phyloP scores from a whole-genome alignment of 35 echinoderm and acorn worm genomes.

The Ophiothrix spiculata region DNA sequence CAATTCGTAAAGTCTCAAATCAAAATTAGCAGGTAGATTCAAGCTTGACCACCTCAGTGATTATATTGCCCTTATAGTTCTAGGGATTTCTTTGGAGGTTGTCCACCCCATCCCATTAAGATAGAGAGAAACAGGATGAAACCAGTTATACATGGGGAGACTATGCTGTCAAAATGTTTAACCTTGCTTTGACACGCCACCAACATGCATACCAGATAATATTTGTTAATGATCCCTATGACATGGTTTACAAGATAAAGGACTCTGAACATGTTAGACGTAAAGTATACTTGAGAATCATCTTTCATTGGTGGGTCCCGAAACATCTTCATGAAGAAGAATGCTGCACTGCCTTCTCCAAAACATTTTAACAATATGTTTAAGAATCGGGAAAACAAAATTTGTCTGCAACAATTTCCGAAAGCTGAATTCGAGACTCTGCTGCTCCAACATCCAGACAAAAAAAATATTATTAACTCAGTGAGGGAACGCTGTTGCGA shows the following conservation, averaged over 20 bases:
- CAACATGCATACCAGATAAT: constrained; percentile 16
- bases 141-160: constrained; percentile 11
- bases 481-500: no score
- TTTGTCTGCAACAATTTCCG: no score
- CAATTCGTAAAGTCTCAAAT: constrained; percentile 10
- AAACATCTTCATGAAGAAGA: constrained; percentile 16
- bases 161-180: constrained; percentile 11
- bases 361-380: no score
- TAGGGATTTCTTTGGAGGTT: no score
- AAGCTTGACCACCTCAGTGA: background rate
- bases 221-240: constrained; percentile 26
- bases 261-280: background rate
- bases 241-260: constrained; percentile 6
- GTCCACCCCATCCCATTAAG: constrained; percentile 17
- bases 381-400: constrained; percentile 11
- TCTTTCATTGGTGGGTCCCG: constrained; percentile 1
- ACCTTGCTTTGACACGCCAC: background rate
- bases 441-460: no score
- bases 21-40: background rate
- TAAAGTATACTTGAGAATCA: constrained; percentile 13
- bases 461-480: no score
- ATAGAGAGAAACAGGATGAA: constrained; percentile 19
- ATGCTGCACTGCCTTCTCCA: no score
- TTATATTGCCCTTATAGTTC: constrained; percentile 13
- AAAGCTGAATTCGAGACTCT: no score